These are phyloP conservation scores for Tetropium fuscum DNA, from an alignment of 2,888 invertebrate species.

Conservation along the genomic window DNA sequence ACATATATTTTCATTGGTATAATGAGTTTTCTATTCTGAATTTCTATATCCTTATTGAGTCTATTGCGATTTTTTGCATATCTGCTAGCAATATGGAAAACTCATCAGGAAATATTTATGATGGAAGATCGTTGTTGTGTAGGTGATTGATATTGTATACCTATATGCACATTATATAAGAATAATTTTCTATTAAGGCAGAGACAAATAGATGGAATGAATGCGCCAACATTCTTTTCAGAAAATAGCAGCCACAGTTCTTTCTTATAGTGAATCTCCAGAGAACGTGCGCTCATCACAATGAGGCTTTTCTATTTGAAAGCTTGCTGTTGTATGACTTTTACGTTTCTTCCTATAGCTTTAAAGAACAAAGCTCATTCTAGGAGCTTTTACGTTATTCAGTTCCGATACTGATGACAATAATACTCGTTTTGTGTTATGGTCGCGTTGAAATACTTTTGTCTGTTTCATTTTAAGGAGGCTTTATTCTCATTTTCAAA, in stretches of 20 bases:
- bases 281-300: constrained; percentile 61
- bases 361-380: constrained; percentile 64
- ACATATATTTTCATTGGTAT: too few relatives aligned
- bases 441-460: constrained; percentile 54
- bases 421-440: constrained; percentile 61
- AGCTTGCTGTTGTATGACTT: constrained; percentile 64
- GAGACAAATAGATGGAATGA: constrained; percentile 54
- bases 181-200: constrained; percentile 57
- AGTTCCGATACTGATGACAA: constrained; percentile 63
- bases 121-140: constrained; percentile 11
- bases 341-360: constrained; percentile 63
- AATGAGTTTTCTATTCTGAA: too few relatives aligned
- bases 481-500: constrained; percentile 43
- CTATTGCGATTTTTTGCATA: too few relatives aligned
- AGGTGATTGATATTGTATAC: constrained; percentile 18
- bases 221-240: constrained; percentile 61
- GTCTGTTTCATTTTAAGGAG: constrained; percentile 35
- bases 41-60: too few relatives aligned
- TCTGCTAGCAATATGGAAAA: too few relatives aligned
- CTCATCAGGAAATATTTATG: too few relatives aligned
- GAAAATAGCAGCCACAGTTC: constrained; percentile 65
- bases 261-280: constrained; percentile 59
- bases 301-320: constrained; percentile 60
- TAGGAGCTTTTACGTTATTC: constrained; percentile 63
- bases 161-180: constrained; percentile 41